A percentile compares a stretch with the other conserved stretches of the same genome.
Conservation (phyloP, 1,140 invertebrate species). For the Macrobrachium rosenbergii region DNA sequence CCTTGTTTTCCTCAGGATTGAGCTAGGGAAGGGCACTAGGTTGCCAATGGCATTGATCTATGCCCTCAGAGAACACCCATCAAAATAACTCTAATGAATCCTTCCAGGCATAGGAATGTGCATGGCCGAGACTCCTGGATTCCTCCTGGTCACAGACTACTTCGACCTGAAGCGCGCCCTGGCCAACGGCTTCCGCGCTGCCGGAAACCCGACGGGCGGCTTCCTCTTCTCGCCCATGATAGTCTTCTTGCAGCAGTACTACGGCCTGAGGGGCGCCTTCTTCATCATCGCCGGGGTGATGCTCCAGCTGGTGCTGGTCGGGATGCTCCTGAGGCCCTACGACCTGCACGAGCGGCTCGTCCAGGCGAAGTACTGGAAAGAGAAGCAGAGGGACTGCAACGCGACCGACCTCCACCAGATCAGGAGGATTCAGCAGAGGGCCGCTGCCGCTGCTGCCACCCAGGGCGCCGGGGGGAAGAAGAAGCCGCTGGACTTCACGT, state of each 20-base stretch:
- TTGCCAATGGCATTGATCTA: neutral
- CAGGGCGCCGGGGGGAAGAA: neutral
- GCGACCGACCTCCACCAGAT: no score
- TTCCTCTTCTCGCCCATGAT: conserved; percentile 32
- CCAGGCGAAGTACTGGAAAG: neutral
- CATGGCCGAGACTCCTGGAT: conserved; percentile 46
- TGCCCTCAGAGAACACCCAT: neutral
- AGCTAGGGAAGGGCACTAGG: no score
- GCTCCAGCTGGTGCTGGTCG: conserved; percentile 27
- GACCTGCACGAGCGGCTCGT: conserved; percentile 22
- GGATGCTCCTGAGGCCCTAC: conserved; percentile 39
- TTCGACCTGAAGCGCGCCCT: conserved; percentile 8
- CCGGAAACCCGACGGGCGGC: conserved; percentile 45
- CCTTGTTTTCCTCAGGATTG: no score
- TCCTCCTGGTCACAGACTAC: conserved; percentile 29
- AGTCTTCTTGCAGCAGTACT: conserved; percentile 34
- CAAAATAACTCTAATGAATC: neutral
- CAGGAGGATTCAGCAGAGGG: no score
- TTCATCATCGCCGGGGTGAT: conserved; percentile 35
- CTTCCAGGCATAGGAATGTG: conserved; percentile 23
- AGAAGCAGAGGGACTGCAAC: neutral
- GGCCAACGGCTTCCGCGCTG: conserved; percentile 34
- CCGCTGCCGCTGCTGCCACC: no score
- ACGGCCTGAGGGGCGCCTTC: conserved; percentile 9
- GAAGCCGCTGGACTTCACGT: conserved; percentile 17